phyloP scores from a whole-genome alignment of 2,113 vertebrate genomes.

The Acanthisitta chloris region DNA sequence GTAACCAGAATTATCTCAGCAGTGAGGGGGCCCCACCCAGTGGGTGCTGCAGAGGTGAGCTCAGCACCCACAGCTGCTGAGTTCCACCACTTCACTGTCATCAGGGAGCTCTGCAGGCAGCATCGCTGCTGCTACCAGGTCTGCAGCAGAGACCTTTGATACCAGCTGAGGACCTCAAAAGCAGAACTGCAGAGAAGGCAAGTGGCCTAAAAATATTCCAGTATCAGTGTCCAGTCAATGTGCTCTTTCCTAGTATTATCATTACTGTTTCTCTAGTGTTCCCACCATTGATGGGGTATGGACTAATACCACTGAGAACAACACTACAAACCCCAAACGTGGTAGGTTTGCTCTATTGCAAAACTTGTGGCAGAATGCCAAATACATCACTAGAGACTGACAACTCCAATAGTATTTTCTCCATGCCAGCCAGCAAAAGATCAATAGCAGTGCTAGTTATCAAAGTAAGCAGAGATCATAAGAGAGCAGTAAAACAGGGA shows the following conservation, averaged over 20 bases:
- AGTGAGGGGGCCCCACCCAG: not conserved
- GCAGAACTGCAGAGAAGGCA: not conserved
- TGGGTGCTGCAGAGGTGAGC: not conserved
- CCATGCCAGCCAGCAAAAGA: not conserved
- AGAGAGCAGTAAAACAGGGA: conserved; percentile 18
- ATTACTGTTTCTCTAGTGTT: not conserved
- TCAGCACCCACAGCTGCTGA: not conserved
- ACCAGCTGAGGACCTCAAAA: not conserved
- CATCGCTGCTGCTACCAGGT: not conserved
- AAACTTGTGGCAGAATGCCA: not conserved
- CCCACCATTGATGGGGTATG: not conserved
- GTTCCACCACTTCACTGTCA: not conserved
- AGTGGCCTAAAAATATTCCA: not conserved
- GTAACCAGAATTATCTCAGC: not conserved
- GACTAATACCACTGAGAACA: not conserved
- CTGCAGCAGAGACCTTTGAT: not conserved
- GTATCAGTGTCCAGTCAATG: not conserved
- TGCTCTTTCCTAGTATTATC: not conserved
- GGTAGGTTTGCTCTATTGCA: not conserved
- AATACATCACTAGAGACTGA: not conserved
- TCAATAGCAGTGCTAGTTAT: conserved; percentile 3
- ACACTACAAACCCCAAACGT: not conserved
- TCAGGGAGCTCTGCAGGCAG: not conserved
- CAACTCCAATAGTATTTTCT: not conserved
- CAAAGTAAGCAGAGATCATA: not conserved